Conservation (phyloP, 2,113 vertebrate genomes). For the Ceratotherium simum region DNA sequence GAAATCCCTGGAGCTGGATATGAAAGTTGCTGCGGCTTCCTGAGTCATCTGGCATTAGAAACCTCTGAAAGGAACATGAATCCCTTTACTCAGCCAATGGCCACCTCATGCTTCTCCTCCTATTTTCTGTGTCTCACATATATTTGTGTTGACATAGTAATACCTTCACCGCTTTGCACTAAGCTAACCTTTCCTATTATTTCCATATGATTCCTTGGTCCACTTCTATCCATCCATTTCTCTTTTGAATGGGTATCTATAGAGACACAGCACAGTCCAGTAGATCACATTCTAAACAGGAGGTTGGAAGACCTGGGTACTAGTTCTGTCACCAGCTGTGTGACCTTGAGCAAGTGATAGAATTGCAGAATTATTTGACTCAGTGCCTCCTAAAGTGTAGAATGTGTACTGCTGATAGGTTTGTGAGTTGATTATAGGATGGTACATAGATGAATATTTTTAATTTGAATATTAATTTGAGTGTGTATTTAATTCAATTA, state of each 20-base stretch:
- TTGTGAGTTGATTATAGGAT: not conserved
- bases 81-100: not conserved
- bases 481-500: slow-evolving; percentile 14
- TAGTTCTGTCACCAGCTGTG: not conserved
- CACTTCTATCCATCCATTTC: not conserved
- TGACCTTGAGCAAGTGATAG: not conserved
- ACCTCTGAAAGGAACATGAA: not conserved
- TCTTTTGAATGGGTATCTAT: not conserved
- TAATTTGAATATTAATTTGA: slow-evolving; percentile 23
- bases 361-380: slow-evolving; percentile 1
- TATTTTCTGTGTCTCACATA: not conserved
- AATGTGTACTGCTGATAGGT: not conserved
- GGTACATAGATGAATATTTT: not conserved
- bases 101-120: not conserved
- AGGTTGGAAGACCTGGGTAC: not conserved
- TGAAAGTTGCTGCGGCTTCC: not conserved
- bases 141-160: not conserved
- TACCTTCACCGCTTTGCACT: not conserved
- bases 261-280: not conserved
- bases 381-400: not conserved
- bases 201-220: not conserved
- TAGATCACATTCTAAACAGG: not conserved
- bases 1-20: slow-evolving; percentile 15
- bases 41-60: not conserved
- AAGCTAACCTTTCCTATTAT: not conserved